A percentile compares a stretch with the other conserved stretches of the same genome.
These are phyloP conservation scores for Apogon talboti DNA, from an alignment of 2,797 vertebrate species.

Conservation along the genomic window DNA sequence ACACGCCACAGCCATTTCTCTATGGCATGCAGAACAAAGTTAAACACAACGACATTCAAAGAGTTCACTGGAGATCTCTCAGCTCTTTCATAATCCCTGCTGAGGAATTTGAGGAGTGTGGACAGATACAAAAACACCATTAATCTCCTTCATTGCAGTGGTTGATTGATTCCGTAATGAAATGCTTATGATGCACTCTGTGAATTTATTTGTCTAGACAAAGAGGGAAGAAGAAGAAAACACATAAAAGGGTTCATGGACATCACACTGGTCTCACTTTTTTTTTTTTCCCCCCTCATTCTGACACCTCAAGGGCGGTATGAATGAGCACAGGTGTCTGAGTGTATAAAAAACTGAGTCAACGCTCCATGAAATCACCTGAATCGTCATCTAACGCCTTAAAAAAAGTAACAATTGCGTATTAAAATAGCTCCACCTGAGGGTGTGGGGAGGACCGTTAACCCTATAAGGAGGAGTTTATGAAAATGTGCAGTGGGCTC, in stretches of 20 bases:
- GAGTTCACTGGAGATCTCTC: constrained; percentile 15
- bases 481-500: constrained; percentile 59
- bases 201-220: constrained; percentile 63
- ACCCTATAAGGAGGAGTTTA: constrained; percentile 62
- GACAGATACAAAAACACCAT: constrained; percentile 45
- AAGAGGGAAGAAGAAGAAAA: constrained; percentile 35
- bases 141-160: constrained; percentile 39
- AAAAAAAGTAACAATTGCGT: constrained; percentile 49
- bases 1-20: constrained; percentile 57
- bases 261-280: neutral
- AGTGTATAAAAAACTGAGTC: constrained; percentile 45
- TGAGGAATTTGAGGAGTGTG: constrained; percentile 21
- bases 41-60: constrained; percentile 50
- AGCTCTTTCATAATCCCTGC: constrained; percentile 30
- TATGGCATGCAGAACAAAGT: constrained; percentile 46
- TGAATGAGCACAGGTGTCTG: constrained; percentile 68
- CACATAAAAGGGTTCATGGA: constrained; percentile 25
- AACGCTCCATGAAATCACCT: constrained; percentile 68
- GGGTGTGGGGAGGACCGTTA: constrained; percentile 59
- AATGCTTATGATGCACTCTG: constrained; percentile 40
- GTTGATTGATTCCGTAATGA: constrained; percentile 61
- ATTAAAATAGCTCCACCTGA: constrained; percentile 53
- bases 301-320: constrained; percentile 41
- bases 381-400: constrained; percentile 50
- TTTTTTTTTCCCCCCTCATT: neutral